These are phyloP conservation scores for Cyprinodon brontotheroides DNA, from an alignment of 2,113 vertebrate genomes.

Conservation along the genomic window DNA sequence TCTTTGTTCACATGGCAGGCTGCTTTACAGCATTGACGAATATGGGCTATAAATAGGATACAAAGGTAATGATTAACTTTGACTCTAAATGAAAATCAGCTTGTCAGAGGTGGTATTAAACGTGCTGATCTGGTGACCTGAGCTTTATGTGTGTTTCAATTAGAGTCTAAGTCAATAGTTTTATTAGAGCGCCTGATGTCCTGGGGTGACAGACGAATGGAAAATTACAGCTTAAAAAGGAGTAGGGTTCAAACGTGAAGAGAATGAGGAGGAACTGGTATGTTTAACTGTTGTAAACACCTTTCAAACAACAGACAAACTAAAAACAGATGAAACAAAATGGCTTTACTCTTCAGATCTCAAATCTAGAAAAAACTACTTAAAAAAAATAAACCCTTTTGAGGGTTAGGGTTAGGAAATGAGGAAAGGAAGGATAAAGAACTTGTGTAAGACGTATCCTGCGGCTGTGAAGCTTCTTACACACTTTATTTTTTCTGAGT, in stretches of 20 bases:
- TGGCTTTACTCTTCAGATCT: not conserved
- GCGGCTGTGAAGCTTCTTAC: not conserved
- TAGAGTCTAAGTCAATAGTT: not conserved
- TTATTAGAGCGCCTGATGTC: conserved; percentile 8
- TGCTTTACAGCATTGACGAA: not conserved
- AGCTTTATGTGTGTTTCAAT: not conserved
- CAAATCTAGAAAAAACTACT: not conserved
- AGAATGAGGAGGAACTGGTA: conserved; percentile 60
- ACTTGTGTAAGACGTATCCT: not conserved
- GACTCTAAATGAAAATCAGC: not conserved
- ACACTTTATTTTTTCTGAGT: conserved; percentile 2
- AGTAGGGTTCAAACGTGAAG: not conserved
- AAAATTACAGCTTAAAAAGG: conserved; percentile 32
- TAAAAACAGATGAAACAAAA: not conserved
- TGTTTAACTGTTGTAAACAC: not conserved
- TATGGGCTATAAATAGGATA: not conserved
- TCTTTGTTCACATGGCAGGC: not conserved
- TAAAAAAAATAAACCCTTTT: not conserved
- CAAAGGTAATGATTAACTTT: conserved; percentile 7
- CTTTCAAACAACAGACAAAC: not conserved
- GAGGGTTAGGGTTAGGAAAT: not conserved
- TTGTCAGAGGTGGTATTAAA: not conserved
- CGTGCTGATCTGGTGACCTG: not conserved
- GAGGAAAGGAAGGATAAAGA: not conserved
- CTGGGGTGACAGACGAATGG: not conserved